Evolutionary conservation across 2,888 invertebrate species (phyloP).

Genomic region (Ophion ellenae): DNA sequence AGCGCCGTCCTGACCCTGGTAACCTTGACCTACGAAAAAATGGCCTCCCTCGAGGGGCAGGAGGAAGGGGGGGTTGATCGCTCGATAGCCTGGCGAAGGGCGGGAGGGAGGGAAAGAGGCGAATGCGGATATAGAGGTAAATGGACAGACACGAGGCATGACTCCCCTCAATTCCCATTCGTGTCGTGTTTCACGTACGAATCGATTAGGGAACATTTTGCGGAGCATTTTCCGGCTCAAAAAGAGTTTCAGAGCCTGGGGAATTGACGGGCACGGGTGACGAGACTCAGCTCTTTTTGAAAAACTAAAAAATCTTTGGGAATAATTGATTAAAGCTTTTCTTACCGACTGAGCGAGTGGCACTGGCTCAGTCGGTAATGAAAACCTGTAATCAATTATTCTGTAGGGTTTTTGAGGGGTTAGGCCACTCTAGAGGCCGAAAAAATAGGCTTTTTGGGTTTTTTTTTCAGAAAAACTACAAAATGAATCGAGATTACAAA

Average conservation of each 20-base stretch:
- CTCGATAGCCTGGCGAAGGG: constrained; percentile 59
- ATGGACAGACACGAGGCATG: not conserved
- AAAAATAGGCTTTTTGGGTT: no score
- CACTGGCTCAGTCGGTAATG: no score
- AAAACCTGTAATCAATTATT: no score
- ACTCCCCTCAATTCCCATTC: constrained; percentile 3
- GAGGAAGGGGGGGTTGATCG: constrained; percentile 60
- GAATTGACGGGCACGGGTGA: no score
- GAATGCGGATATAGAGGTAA: constrained; percentile 20
- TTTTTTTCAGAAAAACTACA: no score
- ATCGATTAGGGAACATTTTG: not conserved
- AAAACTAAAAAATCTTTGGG: no score
- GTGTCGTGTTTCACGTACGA: not conserved
- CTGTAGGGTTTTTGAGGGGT: no score
- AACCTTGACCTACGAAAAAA: constrained; percentile 77
- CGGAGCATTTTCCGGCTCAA: not conserved
- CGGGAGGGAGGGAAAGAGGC: constrained; percentile 4
- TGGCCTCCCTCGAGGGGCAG: constrained; percentile 4
- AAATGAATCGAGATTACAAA: no score
- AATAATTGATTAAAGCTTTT: no score
- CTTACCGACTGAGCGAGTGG: no score
- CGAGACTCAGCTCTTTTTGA: not conserved
- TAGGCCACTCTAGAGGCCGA: no score
- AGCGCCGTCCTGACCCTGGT: constrained; percentile 71
- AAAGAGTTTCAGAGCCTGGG: no score